Evolutionary conservation across 2,113 vertebrate genomes (phyloP).

Genomic region (Clarias magur): DNA sequence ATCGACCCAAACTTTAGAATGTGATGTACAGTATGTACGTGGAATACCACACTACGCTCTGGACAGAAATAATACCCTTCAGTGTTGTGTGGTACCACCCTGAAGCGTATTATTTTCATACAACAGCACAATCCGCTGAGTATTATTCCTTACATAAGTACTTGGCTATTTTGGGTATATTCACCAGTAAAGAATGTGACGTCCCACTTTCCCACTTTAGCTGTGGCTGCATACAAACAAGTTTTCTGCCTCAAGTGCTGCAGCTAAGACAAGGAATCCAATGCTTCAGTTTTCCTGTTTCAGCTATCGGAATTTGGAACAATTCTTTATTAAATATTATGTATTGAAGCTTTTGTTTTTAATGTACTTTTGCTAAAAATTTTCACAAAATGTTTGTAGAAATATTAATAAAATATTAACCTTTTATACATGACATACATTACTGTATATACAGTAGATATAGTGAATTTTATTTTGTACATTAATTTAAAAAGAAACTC

Average conservation of each 20-base stretch:
- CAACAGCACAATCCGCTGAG: background rate
- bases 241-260: background rate
- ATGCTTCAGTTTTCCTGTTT: background rate
- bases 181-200: background rate
- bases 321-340: background rate
- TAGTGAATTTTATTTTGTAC: too few species aligned
- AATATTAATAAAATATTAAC: too few species aligned
- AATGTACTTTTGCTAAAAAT: background rate
- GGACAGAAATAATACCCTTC: background rate
- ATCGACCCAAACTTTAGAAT: background rate
- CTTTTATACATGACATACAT: too few species aligned
- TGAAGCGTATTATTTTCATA: background rate
- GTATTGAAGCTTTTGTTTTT: background rate
- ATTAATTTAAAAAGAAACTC: too few species aligned
- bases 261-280: background rate
- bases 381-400: too few species aligned
- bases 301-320: background rate
- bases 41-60: background rate
- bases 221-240: background rate
- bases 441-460: too few species aligned
- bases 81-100: background rate
- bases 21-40: background rate
- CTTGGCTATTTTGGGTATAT: constrained; percentile 10
- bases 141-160: constrained; percentile 7
- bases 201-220: constrained; percentile 16